phyloP scores from a whole-genome alignment of 2,113 vertebrate species.

The Synchiropus splendidus region DNA sequence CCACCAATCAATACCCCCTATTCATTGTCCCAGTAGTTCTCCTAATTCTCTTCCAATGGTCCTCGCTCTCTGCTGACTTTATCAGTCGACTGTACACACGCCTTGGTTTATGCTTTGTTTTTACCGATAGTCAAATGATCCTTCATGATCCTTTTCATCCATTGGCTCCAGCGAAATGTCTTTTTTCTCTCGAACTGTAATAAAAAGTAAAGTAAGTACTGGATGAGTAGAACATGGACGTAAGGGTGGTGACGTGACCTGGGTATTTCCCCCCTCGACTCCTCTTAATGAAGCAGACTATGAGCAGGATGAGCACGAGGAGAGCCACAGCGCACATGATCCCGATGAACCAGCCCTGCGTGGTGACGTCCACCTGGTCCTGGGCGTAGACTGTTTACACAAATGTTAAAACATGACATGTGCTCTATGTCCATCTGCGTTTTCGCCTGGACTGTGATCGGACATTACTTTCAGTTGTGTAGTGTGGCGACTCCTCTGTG shows the following conservation, averaged over 20 bases:
- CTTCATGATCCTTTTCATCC: constrained; percentile 87
- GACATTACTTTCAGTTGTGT: constrained; percentile 88
- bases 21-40: too few relatives aligned
- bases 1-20: too few relatives aligned
- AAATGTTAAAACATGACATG: too few relatives aligned
- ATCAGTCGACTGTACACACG: too few relatives aligned
- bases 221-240: too few relatives aligned
- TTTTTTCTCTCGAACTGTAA: constrained; percentile 85
- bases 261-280: constrained; percentile 93
- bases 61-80: too few relatives aligned
- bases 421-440: too few relatives aligned
- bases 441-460: too few relatives aligned
- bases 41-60: too few relatives aligned
- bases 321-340: constrained; percentile 95
- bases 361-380: constrained; percentile 89
- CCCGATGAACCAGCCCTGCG: constrained; percentile 97
- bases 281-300: constrained; percentile 97
- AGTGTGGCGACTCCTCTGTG: constrained; percentile 77
- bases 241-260: constrained; percentile 55
- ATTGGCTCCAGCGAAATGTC: constrained; percentile 79
- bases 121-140: constrained; percentile 95
- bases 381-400: constrained; percentile 60
- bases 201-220: not conserved
- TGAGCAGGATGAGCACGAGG: constrained; percentile 89
- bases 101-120: constrained; percentile 5